Conservation (phyloP, 1,140 invertebrate species). For the Zophobas morio region DNA sequence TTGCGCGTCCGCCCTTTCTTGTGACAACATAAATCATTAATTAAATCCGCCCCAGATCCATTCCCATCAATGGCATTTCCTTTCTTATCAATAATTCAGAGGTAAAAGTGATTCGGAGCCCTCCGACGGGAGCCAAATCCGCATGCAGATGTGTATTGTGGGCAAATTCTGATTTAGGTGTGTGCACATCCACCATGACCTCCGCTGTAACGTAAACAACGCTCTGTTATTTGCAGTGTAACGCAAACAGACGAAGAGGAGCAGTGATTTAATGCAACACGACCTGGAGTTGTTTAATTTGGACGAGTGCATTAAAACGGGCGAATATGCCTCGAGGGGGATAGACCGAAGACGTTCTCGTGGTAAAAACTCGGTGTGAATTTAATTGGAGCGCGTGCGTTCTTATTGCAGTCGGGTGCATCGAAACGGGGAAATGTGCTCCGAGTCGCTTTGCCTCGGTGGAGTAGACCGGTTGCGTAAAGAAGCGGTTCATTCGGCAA, state of each 20-base stretch:
- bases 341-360: neutral
- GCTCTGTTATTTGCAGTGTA: slow-evolving; percentile 25
- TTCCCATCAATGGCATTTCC: slow-evolving; percentile 18
- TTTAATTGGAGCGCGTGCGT: no score
- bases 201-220: slow-evolving; percentile 15
- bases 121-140: neutral
- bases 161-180: slow-evolving; percentile 32
- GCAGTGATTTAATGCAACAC: slow-evolving; percentile 22
- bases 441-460: neutral
- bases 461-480: slow-evolving; percentile 9
- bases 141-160: slow-evolving; percentile 24
- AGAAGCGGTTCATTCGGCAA: slow-evolving; percentile 36
- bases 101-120: neutral
- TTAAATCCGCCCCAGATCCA: slow-evolving; percentile 17
- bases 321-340: neutral
- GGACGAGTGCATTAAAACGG: slow-evolving; percentile 22
- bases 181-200: slow-evolving; percentile 17
- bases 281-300: slow-evolving; percentile 11
- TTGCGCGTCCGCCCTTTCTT: neutral
- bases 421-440: slow-evolving; percentile 14
- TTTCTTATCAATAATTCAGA: slow-evolving; percentile 16
- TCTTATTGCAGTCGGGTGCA: slow-evolving; percentile 4
- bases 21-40: slow-evolving; percentile 24
- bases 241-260: slow-evolving; percentile 1
- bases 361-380: no score